Evolutionary conservation across 2,113 vertebrate genomes (phyloP).

Genomic region (Charadrius vociferus): DNA sequence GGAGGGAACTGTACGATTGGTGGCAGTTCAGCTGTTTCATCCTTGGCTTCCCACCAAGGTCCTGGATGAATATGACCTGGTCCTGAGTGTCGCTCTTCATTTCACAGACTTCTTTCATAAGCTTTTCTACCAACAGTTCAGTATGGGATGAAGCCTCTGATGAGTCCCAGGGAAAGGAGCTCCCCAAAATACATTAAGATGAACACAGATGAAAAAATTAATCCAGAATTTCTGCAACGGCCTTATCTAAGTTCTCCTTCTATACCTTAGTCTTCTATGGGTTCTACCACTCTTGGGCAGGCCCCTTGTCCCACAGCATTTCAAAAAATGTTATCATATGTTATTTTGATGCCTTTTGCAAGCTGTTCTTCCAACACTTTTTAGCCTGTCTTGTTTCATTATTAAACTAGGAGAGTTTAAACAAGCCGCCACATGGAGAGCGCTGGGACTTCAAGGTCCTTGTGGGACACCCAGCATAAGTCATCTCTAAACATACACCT

Average conservation of each 20-base stretch:
- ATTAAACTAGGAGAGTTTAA: background rate
- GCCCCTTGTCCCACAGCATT: background rate
- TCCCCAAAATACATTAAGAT: background rate
- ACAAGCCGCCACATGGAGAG: accelerated
- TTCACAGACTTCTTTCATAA: background rate
- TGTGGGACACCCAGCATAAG: background rate
- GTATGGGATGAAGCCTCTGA: background rate
- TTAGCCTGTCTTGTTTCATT: background rate
- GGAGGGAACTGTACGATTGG: background rate
- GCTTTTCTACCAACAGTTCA: background rate
- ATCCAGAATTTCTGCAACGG: background rate
- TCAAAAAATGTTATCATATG: background rate
- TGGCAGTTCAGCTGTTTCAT: background rate
- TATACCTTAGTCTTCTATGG: background rate
- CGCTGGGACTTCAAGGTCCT: background rate
- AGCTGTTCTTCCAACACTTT: background rate
- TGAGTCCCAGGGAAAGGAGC: background rate
- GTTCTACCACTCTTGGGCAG: background rate
- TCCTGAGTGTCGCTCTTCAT: background rate
- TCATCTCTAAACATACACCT: background rate
- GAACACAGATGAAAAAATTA: background rate
- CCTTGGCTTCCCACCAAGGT: background rate
- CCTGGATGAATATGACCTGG: background rate
- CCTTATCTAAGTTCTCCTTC: background rate
- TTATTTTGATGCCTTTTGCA: background rate